Conservation (phyloP, 2,797 vertebrate species). For the Scleropages formosus region DNA sequence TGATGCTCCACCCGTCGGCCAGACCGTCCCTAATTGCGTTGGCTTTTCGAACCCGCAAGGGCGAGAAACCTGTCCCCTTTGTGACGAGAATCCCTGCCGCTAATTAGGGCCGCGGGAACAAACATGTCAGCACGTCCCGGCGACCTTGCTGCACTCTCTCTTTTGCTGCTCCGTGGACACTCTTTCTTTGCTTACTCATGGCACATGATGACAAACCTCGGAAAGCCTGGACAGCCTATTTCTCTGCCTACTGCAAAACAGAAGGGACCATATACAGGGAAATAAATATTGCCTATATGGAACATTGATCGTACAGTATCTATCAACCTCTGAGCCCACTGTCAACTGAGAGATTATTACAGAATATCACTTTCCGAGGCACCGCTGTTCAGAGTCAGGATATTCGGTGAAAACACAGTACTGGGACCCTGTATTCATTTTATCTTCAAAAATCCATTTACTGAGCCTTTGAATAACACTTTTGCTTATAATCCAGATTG, state of each 20-base stretch:
- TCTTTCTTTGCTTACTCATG: neutral
- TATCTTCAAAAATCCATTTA: slow-evolving; percentile 17
- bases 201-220: neutral
- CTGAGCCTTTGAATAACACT: slow-evolving; percentile 1
- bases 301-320: neutral
- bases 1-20: neutral
- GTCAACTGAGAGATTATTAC: too few species aligned
- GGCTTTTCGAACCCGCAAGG: slow-evolving; percentile 16
- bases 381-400: too few species aligned
- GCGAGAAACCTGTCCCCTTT: slow-evolving; percentile 6
- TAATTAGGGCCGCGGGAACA: slow-evolving; percentile 12
- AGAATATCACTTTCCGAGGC: too few species aligned
- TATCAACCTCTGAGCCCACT: too few species aligned
- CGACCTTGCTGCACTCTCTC: neutral
- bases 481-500: neutral
- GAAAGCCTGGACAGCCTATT: neutral
- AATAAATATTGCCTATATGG: neutral
- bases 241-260: neutral
- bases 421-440: slow-evolving; percentile 5
- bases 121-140: neutral
- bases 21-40: slow-evolving; percentile 51
- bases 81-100: neutral
- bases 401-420: slow-evolving; percentile 13
- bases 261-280: neutral
- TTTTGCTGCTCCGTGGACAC: neutral